A percentile compares a stretch with the other conserved stretches of the same genome.
Evolutionary conservation across 2,113 vertebrate species (phyloP).

Genomic region (Cariama cristata): DNA sequence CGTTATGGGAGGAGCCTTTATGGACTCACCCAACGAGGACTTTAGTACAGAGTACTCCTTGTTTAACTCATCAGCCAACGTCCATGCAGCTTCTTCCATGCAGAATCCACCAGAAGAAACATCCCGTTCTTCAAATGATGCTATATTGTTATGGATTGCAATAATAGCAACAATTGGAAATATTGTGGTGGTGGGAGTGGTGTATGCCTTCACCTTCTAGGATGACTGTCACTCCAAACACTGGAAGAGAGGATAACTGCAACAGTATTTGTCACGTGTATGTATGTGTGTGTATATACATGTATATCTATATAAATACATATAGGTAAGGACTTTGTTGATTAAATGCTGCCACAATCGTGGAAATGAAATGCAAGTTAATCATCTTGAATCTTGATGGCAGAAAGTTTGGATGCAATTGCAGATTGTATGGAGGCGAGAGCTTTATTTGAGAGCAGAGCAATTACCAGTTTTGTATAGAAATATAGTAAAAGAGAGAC

Average conservation of each 20-base stretch:
- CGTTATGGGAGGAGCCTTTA: conserved; percentile 97
- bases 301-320: conserved; percentile 65
- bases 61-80: conserved; percentile 94
- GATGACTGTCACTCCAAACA: not conserved
- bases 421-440: not conserved
- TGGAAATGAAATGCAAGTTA: not conserved
- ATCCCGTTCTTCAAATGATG: conserved; percentile 89
- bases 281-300: conserved; percentile 58
- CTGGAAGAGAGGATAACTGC: not conserved
- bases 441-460: not conserved
- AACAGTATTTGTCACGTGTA: not conserved
- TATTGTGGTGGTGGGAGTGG: conserved; percentile 96
- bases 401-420: not conserved
- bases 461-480: conserved; percentile 4
- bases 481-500: not conserved
- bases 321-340: conserved; percentile 13
- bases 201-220: conserved; percentile 98
- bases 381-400: not conserved
- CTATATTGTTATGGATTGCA: conserved; percentile 97
- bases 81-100: conserved; percentile 83
- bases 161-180: conserved; percentile 97
- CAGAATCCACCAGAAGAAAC: conserved; percentile 87
- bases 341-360: not conserved
- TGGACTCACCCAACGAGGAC: conserved; percentile 96
- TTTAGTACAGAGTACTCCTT: conserved; percentile 95